Conservation (phyloP, 2,888 invertebrate genomes). For the Nowickia ferox region DNA sequence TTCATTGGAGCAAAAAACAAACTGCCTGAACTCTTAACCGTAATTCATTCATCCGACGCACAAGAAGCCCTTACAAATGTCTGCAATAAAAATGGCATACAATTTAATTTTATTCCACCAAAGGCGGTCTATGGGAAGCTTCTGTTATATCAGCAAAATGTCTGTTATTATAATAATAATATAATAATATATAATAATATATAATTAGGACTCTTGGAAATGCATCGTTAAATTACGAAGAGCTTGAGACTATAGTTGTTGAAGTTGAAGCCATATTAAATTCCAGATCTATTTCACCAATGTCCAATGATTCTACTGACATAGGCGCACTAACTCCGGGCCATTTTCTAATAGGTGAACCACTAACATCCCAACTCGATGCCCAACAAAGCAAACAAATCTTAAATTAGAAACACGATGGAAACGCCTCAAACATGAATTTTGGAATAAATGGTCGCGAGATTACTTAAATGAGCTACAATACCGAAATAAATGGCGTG, state of each 20-base stretch:
- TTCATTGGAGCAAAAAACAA: slow-evolving; percentile 31
- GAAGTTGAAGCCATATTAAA: too few relatives aligned
- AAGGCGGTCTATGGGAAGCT: not conserved
- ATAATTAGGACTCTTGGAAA: too few relatives aligned
- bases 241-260: too few relatives aligned
- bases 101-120: too few relatives aligned
- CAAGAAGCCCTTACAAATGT: slow-evolving; percentile 16
- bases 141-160: too few relatives aligned
- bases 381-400: slow-evolving; percentile 2
- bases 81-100: not conserved
- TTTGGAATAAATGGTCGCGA: slow-evolving; percentile 67
- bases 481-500: slow-evolving; percentile 62
- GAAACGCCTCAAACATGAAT: slow-evolving; percentile 62
- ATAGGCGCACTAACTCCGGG: too few relatives aligned
- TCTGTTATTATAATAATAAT: too few relatives aligned
- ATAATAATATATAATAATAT: too few relatives aligned
- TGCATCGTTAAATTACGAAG: too few relatives aligned
- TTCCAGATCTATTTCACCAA: too few relatives aligned
- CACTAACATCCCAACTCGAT: not conserved
- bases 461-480: slow-evolving; percentile 36
- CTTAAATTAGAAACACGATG: slow-evolving; percentile 28
- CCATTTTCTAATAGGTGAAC: too few relatives aligned
- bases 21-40: not conserved
- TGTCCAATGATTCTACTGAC: too few relatives aligned
- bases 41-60: not conserved